phyloP scores from a whole-genome alignment of 2,888 invertebrate genomes.

The Eupsilia transversa region DNA sequence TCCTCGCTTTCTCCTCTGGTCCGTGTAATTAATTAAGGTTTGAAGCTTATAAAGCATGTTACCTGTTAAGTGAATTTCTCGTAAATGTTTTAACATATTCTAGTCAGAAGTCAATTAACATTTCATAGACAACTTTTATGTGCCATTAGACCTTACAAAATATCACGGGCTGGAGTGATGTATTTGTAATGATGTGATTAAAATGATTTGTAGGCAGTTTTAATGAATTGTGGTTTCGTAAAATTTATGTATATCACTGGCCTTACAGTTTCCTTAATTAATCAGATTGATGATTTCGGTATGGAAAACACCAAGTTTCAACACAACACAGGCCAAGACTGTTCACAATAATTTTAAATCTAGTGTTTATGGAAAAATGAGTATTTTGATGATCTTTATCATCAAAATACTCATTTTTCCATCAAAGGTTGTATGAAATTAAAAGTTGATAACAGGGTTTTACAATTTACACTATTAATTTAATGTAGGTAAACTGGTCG shows the following conservation, averaged over 20 bases:
- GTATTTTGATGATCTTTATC: neutral
- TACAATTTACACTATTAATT: no score
- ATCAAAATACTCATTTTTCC: no score
- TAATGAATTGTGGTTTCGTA: constrained; percentile 12
- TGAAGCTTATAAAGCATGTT: no score
- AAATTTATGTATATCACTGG: constrained; percentile 19
- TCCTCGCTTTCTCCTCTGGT: no score
- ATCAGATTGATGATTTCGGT: constrained; percentile 15
- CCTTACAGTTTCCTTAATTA: constrained; percentile 34
- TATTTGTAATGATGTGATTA: constrained; percentile 16
- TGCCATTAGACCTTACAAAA: neutral
- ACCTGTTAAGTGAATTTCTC: neutral
- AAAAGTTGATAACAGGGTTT: no score
- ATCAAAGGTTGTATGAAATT: no score
- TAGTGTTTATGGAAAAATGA: neutral
- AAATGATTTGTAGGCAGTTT: constrained; percentile 19
- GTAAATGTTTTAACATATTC: neutral
- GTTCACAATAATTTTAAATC: neutral
- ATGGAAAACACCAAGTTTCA: constrained; percentile 12
- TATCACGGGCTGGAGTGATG: neutral
- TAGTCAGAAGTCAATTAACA: neutral
- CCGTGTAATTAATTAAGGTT: no score
- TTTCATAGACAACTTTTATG: neutral
- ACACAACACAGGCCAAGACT: neutral
- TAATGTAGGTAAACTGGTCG: no score